phyloP scores from a whole-genome alignment of 2,113 vertebrate species.

The Calonectris borealis region DNA sequence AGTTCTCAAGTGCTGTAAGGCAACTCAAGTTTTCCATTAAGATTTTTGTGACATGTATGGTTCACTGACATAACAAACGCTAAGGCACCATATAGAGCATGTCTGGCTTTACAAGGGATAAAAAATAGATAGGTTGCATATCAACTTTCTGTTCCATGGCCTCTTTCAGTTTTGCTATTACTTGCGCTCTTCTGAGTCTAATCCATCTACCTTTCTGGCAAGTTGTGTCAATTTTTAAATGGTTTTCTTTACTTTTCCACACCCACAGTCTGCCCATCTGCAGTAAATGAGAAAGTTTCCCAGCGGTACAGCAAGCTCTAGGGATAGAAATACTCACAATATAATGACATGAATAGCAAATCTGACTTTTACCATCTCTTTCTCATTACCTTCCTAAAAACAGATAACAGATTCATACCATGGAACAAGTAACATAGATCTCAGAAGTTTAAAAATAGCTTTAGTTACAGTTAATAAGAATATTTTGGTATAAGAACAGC shows the following conservation, averaged over 20 bases:
- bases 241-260: neutral
- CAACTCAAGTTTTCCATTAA: neutral
- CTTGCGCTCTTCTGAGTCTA: neutral
- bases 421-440: neutral
- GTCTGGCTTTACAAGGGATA: neutral
- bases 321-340: neutral
- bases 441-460: neutral
- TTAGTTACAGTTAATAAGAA: neutral
- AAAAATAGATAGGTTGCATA: neutral
- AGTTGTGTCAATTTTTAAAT: neutral
- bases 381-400: neutral
- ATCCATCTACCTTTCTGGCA: neutral
- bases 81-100: neutral
- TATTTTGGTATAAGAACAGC: neutral
- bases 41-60: neutral
- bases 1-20: neutral
- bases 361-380: neutral
- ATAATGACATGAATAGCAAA: neutral
- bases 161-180: neutral
- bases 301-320: neutral
- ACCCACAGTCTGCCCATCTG: neutral
- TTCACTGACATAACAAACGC: neutral
- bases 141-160: neutral
- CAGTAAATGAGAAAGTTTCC: neutral
- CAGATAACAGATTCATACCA: neutral